phyloP scores from a whole-genome alignment of 2,113 vertebrate genomes.

The Calyptomena viridis region DNA sequence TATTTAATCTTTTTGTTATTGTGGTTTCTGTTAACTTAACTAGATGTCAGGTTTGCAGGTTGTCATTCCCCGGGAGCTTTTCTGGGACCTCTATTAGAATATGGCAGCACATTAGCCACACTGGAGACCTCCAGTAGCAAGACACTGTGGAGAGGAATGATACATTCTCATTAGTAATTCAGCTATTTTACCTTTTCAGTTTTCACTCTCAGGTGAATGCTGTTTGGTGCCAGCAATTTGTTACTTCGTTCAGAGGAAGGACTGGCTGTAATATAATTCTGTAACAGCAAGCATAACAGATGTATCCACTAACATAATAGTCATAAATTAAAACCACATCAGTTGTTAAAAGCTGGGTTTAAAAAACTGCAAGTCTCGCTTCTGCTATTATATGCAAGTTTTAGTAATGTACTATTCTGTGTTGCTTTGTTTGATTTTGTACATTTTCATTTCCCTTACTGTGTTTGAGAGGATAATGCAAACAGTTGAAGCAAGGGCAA shows the following conservation, averaged over 20 bases:
- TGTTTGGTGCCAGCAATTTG: not conserved
- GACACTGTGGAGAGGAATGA: not conserved
- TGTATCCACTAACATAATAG: not conserved
- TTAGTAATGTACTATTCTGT: not conserved
- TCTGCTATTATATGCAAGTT: not conserved
- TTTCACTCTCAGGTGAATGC: not conserved
- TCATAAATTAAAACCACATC: not conserved
- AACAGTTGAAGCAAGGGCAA: not conserved
- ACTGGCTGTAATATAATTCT: accelerated
- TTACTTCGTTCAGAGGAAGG: not conserved
- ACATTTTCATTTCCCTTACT: not conserved
- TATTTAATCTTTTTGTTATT: not conserved
- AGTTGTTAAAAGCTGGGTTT: not conserved
- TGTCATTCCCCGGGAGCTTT: not conserved
- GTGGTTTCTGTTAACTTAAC: not conserved
- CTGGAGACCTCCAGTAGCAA: not conserved
- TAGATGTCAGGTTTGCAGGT: not conserved
- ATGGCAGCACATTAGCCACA: not conserved
- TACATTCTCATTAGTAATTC: not conserved
- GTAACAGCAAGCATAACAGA: not conserved
- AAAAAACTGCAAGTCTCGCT: not conserved
- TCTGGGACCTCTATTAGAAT: not conserved
- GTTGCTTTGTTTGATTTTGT: not conserved
- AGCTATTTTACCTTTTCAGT: not conserved
- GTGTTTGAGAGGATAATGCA: not conserved